These are phyloP conservation scores for Sula dactylatra DNA, from an alignment of 2,113 vertebrate genomes.

Conservation along the genomic window DNA sequence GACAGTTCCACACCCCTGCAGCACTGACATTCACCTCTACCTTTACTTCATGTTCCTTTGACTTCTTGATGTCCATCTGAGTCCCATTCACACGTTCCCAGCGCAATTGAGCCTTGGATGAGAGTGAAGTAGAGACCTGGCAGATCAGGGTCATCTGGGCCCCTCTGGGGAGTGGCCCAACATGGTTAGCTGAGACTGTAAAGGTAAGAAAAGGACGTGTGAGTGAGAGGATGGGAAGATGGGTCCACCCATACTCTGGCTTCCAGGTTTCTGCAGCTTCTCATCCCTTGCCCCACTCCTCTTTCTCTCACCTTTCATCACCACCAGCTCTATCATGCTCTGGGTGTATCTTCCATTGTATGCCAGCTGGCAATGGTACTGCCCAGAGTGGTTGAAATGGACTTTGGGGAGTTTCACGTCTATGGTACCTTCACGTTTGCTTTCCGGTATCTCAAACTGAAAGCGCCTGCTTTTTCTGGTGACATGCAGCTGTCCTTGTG, in stretches of 20 bases:
- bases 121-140: not conserved
- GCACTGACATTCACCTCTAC: not conserved
- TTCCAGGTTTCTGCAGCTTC: not conserved
- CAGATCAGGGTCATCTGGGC: conserved; percentile 5
- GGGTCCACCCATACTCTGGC: not conserved
- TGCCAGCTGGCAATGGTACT: not conserved
- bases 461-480: not conserved
- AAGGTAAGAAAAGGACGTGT: not conserved
- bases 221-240: not conserved
- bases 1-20: conserved; percentile 46
- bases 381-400: conserved; percentile 41
- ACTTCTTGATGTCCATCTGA: not conserved
- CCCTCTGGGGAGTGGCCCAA: not conserved
- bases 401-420: conserved; percentile 8
- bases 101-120: not conserved
- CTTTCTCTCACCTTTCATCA: conserved; percentile 70
- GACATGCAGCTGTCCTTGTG: not conserved
- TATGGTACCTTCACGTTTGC: not conserved
- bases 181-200: conserved; percentile 35
- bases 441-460: not conserved
- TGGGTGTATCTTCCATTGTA: not conserved
- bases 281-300: not conserved
- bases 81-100: conserved; percentile 35
- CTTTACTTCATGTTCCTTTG: not conserved
- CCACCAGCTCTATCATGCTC: conserved; percentile 54